phyloP scores from a whole-genome alignment of 1,140 invertebrate genomes.

The Belonocnema kinseyi region DNA sequence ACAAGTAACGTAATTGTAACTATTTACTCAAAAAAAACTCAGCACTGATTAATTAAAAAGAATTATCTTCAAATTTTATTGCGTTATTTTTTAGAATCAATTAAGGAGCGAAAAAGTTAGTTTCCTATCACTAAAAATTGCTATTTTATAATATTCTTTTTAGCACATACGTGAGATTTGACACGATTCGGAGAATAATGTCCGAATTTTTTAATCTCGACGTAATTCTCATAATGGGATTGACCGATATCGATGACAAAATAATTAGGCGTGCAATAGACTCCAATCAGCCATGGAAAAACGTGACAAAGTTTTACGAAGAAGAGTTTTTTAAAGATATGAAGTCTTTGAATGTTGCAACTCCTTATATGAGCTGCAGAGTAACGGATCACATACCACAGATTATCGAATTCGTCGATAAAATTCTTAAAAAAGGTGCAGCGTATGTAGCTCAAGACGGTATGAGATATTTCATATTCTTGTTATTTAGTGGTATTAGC shows the following conservation, averaged over 20 bases:
- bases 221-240: slow-evolving; percentile 89
- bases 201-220: slow-evolving; percentile 86
- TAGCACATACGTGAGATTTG: slow-evolving; percentile 89
- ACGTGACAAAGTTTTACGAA: slow-evolving; percentile 84
- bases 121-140: slow-evolving; percentile 4
- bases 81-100: too few relatives aligned
- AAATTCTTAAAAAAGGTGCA: slow-evolving; percentile 79
- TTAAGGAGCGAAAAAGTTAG: background rate
- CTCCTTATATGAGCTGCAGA: slow-evolving; percentile 82
- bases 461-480: slow-evolving; percentile 50
- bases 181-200: slow-evolving; percentile 91
- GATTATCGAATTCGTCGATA: slow-evolving; percentile 86
- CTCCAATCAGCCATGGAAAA: slow-evolving; percentile 75
- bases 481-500: too few relatives aligned
- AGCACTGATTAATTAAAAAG: too few relatives aligned
- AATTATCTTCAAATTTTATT: too few relatives aligned
- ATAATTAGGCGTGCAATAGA: slow-evolving; percentile 86
- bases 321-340: slow-evolving; percentile 91
- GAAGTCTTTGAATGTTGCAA: slow-evolving; percentile 81
- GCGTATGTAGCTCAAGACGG: slow-evolving; percentile 84
- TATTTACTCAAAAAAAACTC: too few relatives aligned
- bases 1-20: too few relatives aligned
- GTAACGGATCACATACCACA: slow-evolving; percentile 88
- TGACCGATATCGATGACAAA: slow-evolving; percentile 98
- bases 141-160: slow-evolving; percentile 47